Evolutionary conservation across 2,113 vertebrate genomes (phyloP).

Genomic region (Climacteris rufus): DNA sequence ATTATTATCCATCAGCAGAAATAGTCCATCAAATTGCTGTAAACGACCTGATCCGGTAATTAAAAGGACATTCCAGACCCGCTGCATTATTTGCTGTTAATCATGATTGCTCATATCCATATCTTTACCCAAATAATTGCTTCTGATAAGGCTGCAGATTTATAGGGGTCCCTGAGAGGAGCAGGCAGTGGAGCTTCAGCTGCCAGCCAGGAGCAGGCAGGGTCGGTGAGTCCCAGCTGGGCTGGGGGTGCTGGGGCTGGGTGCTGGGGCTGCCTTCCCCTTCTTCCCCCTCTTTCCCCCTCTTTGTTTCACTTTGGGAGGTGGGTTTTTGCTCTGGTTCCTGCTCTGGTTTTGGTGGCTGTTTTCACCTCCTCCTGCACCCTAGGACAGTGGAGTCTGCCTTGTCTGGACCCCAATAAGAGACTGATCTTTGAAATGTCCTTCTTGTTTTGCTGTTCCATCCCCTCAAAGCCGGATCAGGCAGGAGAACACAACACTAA

Average conservation of each 20-base stretch:
- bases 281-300: no score
- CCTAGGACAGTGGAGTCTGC: neutral
- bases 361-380: neutral
- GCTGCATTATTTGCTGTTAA: slow-evolving; percentile 23
- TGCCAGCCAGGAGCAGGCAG: neutral
- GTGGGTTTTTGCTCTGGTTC: neutral
- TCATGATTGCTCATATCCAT: neutral
- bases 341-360: neutral
- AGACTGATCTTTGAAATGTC: neutral
- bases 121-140: slow-evolving; percentile 46
- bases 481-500: neutral
- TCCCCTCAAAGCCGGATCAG: neutral
- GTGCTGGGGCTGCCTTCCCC: neutral
- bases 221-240: slow-evolving; percentile 15
- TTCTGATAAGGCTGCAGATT: slow-evolving; percentile 57
- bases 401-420: neutral
- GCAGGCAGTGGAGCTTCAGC: neutral
- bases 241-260: neutral
- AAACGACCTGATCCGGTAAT: neutral
- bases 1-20: slow-evolving; percentile 26
- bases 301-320: neutral
- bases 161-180: slow-evolving; percentile 7
- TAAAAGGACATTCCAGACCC: slow-evolving; percentile 37
- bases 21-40: neutral
- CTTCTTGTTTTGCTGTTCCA: neutral